Evolutionary conservation across 2,888 invertebrate genomes (phyloP).

Genomic region (Brachyptera risi): DNA sequence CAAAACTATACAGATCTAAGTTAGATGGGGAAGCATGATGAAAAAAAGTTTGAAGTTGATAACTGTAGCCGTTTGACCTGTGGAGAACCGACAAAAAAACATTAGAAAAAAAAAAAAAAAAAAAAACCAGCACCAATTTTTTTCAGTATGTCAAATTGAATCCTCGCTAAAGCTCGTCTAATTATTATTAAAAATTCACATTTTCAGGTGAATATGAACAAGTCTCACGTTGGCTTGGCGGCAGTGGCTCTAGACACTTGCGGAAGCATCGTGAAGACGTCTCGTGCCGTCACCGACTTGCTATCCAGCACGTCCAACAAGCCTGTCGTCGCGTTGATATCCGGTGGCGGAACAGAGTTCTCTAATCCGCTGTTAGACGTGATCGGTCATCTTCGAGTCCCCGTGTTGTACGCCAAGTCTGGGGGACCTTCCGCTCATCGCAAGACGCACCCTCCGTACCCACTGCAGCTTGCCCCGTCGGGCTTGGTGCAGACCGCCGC

Average conservation of each 20-base stretch:
- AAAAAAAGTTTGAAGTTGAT: too few relatives aligned
- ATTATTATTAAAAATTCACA: too few relatives aligned
- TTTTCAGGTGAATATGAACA: constrained; percentile 27
- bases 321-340: constrained; percentile 30
- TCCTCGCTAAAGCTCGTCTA: too few relatives aligned
- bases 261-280: constrained; percentile 35
- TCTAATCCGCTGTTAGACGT: constrained; percentile 29
- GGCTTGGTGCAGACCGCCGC: constrained; percentile 22
- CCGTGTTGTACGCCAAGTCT: constrained; percentile 31
- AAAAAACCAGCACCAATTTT: too few relatives aligned
- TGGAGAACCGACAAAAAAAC: too few relatives aligned
- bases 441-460: constrained; percentile 32
- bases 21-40: too few relatives aligned
- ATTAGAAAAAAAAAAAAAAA: too few relatives aligned
- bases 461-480: constrained; percentile 32
- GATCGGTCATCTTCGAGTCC: constrained; percentile 30
- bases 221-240: constrained; percentile 36
- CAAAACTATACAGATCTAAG: too few relatives aligned
- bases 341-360: constrained; percentile 30
- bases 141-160: too few relatives aligned
- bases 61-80: too few relatives aligned
- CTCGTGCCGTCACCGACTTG: constrained; percentile 32
- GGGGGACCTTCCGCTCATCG: constrained; percentile 29
- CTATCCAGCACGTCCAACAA: constrained; percentile 19
- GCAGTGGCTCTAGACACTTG: constrained; percentile 39